These are phyloP conservation scores for Hofmannophila pseudospretella DNA, from an alignment of 2,888 invertebrate species.

Conservation along the genomic window DNA sequence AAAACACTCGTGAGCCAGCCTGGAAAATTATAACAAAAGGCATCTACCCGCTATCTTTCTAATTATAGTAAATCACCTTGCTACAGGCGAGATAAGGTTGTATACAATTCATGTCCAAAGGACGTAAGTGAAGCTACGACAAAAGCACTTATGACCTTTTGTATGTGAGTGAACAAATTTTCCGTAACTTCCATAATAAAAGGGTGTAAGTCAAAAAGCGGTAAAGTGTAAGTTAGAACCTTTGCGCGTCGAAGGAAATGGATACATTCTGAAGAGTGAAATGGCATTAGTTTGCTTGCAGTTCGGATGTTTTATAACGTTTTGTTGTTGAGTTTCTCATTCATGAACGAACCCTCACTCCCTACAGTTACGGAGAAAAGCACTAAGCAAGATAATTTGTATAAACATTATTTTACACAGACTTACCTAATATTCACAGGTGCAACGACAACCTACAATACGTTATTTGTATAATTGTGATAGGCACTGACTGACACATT, in stretches of 20 bases:
- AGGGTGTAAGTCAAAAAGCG: constrained; percentile 33
- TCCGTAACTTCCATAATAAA: constrained; percentile 26
- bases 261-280: constrained; percentile 32
- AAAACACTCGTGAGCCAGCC: constrained; percentile 70
- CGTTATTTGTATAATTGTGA: no score
- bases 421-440: no score
- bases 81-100: constrained; percentile 73
- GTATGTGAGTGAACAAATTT: constrained; percentile 38
- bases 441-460: no score
- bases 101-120: constrained; percentile 48
- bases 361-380: constrained; percentile 63
- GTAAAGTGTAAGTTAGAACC: constrained; percentile 32
- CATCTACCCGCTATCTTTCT: constrained; percentile 76
- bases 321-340: constrained; percentile 43
- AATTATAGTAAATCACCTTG: constrained; percentile 79
- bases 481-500: no score
- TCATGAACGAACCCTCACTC: constrained; percentile 66
- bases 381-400: no score
- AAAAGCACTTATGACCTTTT: constrained; percentile 49
- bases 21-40: constrained; percentile 78
- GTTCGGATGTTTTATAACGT: constrained; percentile 43
- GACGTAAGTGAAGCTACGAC: constrained; percentile 46
- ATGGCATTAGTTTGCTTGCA: constrained; percentile 32
- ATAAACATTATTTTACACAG: no score
- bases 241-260: constrained; percentile 33